Conservation (phyloP, 2,113 vertebrate species). For the Neodon shergylaensis region DNA sequence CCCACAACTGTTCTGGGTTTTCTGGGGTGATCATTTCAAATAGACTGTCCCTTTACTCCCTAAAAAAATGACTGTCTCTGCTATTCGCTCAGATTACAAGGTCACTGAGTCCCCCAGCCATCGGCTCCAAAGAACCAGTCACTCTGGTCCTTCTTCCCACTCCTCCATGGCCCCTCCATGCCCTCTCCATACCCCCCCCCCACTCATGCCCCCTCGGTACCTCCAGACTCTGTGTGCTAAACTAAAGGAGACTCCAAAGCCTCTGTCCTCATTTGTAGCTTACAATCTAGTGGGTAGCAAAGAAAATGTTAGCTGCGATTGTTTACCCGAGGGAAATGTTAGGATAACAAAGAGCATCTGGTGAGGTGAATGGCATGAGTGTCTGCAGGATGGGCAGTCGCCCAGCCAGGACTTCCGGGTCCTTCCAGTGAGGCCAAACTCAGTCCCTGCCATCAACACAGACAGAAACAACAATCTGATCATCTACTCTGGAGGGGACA, state of each 20-base stretch:
- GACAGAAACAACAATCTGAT: neutral
- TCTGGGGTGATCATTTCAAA: constrained; percentile 17
- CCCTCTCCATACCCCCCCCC: too few relatives aligned
- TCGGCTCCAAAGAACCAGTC: neutral
- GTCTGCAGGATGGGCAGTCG: neutral
- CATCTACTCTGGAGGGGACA: neutral
- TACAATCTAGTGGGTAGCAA: neutral
- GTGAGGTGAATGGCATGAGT: neutral
- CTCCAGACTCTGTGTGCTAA: neutral
- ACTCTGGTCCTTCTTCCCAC: neutral
- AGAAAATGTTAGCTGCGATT: neutral
- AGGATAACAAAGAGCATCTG: neutral
- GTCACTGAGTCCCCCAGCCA: neutral
- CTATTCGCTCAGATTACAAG: neutral
- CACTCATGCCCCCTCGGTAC: too few relatives aligned
- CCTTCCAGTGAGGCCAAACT: neutral
- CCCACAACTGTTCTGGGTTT: constrained; percentile 43
- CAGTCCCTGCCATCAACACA: neutral
- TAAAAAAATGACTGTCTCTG: constrained; percentile 24
- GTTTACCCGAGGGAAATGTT: neutral
- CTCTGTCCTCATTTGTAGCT: neutral
- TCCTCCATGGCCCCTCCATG: too few relatives aligned
- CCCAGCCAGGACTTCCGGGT: neutral
- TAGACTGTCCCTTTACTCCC: constrained; percentile 43
- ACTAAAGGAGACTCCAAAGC: neutral